phyloP scores from a whole-genome alignment of 53 echinoderm and acorn worm genomes.

The Patiria pectinifera region DNA sequence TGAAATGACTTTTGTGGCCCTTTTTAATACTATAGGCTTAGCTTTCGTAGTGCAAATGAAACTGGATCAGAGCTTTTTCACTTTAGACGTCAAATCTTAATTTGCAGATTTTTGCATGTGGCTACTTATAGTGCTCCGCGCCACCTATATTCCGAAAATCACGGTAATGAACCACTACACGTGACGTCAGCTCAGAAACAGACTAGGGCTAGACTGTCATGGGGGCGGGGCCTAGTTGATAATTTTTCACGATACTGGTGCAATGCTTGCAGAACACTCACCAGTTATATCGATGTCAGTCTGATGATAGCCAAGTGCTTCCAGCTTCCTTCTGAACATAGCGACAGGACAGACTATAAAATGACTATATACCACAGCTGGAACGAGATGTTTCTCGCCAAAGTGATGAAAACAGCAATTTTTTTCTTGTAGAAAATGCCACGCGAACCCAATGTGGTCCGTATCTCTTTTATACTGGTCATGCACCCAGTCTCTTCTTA shows the following conservation, averaged over 20 bases:
- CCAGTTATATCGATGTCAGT: slow-evolving; percentile 66
- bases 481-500: neutral
- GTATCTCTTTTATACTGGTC: neutral
- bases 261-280: slow-evolving; percentile 30
- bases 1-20: too few species aligned
- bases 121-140: too few species aligned
- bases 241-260: neutral
- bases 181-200: too few species aligned
- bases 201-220: neutral
- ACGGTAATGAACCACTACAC: too few species aligned
- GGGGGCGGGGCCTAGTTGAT: neutral
- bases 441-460: neutral
- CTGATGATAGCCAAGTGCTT: slow-evolving; percentile 59
- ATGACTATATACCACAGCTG: neutral
- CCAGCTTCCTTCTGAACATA: slow-evolving; percentile 79
- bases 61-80: too few species aligned
- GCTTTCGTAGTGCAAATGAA: too few species aligned
- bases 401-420: neutral
- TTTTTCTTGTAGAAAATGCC: neutral
- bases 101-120: too few species aligned
- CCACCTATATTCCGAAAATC: too few species aligned
- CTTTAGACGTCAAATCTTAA: too few species aligned
- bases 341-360: neutral
- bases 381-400: neutral
- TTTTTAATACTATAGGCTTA: too few species aligned